phyloP scores from a whole-genome alignment of 53 echinoderm and acorn worm species.

The Patiria pectinifera region DNA sequence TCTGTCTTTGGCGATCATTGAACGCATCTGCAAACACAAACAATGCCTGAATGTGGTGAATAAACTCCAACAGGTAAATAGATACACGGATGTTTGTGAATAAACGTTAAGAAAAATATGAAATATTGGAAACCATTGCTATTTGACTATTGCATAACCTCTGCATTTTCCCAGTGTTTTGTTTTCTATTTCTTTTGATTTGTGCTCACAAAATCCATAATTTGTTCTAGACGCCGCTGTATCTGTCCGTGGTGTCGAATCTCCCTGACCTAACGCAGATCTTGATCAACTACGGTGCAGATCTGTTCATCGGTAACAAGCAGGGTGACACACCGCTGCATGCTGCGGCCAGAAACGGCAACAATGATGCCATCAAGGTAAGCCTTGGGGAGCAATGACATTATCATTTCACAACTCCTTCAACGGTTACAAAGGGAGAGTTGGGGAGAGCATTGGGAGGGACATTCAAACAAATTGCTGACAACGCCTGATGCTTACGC shows the following conservation, averaged over 20 bases:
- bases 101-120: too few species aligned
- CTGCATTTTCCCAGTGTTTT: too few species aligned
- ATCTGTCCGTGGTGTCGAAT: conserved; percentile 72
- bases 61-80: conserved; percentile 47
- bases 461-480: too few species aligned
- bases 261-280: conserved; percentile 74
- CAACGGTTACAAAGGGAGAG: too few species aligned
- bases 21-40: conserved; percentile 7
- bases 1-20: conserved; percentile 36
- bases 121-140: too few species aligned
- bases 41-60: conserved; percentile 32
- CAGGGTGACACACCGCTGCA: conserved; percentile 86
- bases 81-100: background rate
- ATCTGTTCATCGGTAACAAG: conserved; percentile 81
- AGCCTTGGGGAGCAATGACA: background rate
- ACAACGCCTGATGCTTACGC: too few species aligned
- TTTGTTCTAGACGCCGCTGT: conserved; percentile 75
- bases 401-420: too few species aligned
- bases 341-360: conserved; percentile 69
- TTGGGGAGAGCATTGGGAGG: too few species aligned
- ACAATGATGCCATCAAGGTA: conserved; percentile 42
- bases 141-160: too few species aligned
- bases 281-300: conserved; percentile 84
- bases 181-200: background rate
- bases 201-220: too few species aligned